Conservation (phyloP, 2,797 vertebrate genomes). For the Otolemur crassicaudatus region DNA sequence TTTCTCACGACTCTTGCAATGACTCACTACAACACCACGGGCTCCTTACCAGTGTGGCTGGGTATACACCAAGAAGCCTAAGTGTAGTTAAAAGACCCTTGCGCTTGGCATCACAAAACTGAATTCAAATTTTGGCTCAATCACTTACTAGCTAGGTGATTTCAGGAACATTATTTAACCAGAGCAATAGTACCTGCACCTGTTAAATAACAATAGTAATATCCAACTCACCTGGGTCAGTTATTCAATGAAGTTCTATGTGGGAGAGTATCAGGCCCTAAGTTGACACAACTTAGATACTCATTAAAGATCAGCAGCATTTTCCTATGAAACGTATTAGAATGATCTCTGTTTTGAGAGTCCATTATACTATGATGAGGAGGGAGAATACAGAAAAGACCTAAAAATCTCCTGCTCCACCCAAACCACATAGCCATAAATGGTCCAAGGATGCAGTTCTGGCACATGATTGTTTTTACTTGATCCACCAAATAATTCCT, state of each 20-base stretch:
- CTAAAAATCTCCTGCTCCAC: background rate
- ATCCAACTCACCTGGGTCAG: background rate
- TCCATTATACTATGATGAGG: background rate
- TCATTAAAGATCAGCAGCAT: constrained; percentile 3
- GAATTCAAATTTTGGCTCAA: background rate
- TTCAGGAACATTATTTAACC: background rate
- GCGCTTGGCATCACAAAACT: background rate
- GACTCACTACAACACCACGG: background rate
- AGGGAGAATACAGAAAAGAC: background rate
- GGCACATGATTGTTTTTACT: background rate
- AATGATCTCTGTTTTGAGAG: background rate
- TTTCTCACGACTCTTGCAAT: background rate
- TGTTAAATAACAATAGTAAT: background rate
- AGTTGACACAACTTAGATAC: background rate
- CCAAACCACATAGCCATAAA: background rate
- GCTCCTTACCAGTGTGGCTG: background rate
- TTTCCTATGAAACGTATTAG: background rate
- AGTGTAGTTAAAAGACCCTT: background rate
- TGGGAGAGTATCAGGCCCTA: background rate
- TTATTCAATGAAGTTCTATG: background rate
- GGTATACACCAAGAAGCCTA: background rate
- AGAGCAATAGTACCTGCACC: background rate
- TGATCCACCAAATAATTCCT: background rate
- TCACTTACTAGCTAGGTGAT: background rate
- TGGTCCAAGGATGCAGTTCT: background rate